Evolutionary conservation across 2,888 invertebrate species (phyloP).

Genomic region (Diplolepis rosae): DNA sequence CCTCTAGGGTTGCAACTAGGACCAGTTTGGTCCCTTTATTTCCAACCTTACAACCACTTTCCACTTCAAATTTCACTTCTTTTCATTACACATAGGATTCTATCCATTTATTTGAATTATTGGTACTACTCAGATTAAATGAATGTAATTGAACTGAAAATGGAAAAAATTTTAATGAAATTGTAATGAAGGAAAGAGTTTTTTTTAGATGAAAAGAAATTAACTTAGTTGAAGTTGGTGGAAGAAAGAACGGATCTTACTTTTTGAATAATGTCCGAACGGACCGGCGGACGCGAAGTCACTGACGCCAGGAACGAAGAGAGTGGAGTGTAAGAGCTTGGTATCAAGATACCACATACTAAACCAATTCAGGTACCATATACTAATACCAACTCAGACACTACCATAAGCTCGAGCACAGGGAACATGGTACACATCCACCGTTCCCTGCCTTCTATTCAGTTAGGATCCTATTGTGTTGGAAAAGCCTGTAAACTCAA

Average conservation of each 20-base stretch:
- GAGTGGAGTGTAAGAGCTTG: conserved; percentile 68
- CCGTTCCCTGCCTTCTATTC: conserved; percentile 42
- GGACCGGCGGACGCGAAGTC: conserved; percentile 71
- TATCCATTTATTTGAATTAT: too few species aligned
- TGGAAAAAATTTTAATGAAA: background rate
- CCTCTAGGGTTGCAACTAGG: background rate
- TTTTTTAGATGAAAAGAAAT: background rate
- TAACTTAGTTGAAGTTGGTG: background rate
- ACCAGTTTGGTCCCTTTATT: background rate
- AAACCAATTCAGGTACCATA: conserved; percentile 50
- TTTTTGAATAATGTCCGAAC: conserved; percentile 63
- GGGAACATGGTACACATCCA: conserved; percentile 42
- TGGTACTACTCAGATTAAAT: too few species aligned
- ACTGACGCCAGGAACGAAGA: conserved; percentile 70
- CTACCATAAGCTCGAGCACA: conserved; percentile 44
- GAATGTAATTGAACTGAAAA: too few species aligned
- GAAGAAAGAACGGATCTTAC: conserved; percentile 36
- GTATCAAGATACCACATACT: conserved; percentile 54
- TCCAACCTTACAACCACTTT: background rate
- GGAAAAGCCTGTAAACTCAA: conserved; percentile 50
- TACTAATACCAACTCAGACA: conserved; percentile 46
- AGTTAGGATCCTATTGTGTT: conserved; percentile 57
- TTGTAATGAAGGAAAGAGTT: background rate
- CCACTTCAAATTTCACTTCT: background rate
- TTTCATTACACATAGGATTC: background rate